A percentile compares a stretch with the other conserved stretches of the same genome.
phyloP scores from a whole-genome alignment of 2,888 invertebrate genomes.

The Diachrysia chrysitis region DNA sequence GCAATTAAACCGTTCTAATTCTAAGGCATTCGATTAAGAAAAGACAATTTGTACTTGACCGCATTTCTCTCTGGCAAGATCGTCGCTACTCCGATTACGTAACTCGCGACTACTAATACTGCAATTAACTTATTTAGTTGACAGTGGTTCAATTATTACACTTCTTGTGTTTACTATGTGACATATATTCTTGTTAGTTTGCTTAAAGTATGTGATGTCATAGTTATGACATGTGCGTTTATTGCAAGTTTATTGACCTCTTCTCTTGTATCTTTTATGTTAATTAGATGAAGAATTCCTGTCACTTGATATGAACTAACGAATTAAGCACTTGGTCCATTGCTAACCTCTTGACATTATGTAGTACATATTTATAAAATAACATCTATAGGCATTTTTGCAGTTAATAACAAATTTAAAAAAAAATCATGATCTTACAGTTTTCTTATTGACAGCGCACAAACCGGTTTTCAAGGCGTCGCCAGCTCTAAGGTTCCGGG shows the following conservation, averaged over 20 bases:
- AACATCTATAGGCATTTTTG: too few relatives aligned
- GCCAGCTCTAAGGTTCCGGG: too few relatives aligned
- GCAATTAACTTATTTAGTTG: conserved; percentile 68
- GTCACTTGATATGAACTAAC: not conserved
- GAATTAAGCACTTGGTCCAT: too few relatives aligned
- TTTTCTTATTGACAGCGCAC: not conserved
- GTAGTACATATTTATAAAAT: too few relatives aligned
- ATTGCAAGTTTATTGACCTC: conserved; percentile 20
- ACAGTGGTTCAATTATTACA: conserved; percentile 65
- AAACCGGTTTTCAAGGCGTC: too few relatives aligned
- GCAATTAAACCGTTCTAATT: conserved; percentile 58
- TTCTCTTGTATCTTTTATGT: conserved; percentile 22
- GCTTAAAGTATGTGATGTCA: conserved; percentile 35
- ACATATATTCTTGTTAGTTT: conserved; percentile 47
- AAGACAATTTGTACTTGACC: conserved; percentile 66
- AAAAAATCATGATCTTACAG: not conserved
- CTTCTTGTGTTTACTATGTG: conserved; percentile 50
- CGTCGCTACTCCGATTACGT: conserved; percentile 57
- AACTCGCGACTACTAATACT: conserved; percentile 63
- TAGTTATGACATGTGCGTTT: conserved; percentile 11
- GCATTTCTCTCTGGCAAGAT: conserved; percentile 59
- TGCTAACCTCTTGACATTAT: too few relatives aligned
- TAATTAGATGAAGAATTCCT: conserved; percentile 33
- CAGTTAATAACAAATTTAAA: too few relatives aligned
- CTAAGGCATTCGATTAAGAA: conserved; percentile 58